phyloP scores from a whole-genome alignment of 2,888 invertebrate genomes.

The Germaria angustata region DNA sequence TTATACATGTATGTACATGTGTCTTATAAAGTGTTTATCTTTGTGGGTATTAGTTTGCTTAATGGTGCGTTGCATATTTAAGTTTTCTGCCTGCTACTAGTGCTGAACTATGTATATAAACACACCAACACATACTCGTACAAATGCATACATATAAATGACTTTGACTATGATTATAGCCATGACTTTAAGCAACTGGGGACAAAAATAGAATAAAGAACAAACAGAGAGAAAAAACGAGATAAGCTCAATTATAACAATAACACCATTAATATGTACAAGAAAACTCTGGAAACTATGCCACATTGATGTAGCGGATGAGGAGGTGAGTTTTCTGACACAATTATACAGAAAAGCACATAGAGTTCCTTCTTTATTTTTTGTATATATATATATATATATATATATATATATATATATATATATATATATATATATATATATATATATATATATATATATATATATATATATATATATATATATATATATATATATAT shows the following conservation, averaged over 20 bases:
- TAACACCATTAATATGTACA: neutral
- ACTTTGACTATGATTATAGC: constrained; percentile 23
- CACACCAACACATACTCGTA: neutral
- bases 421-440: no score
- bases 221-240: neutral
- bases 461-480: no score
- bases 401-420: no score
- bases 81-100: constrained; percentile 16
- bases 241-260: neutral
- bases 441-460: no score
- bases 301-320: neutral
- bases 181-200: constrained; percentile 34
- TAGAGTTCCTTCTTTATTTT: neutral
- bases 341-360: neutral
- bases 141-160: neutral
- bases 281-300: neutral
- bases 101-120: neutral
- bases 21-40: constrained; percentile 8
- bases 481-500: no score
- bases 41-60: constrained; percentile 25
- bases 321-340: no score
- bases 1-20: neutral
- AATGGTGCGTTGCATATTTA: constrained; percentile 14
- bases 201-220: neutral
- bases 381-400: no score